Percentiles rank a stretch among this genome's conserved stretches.
These are phyloP conservation scores for Leucopternis melanops DNA, from an alignment of 2,113 vertebrate species.

Conservation along the genomic window DNA sequence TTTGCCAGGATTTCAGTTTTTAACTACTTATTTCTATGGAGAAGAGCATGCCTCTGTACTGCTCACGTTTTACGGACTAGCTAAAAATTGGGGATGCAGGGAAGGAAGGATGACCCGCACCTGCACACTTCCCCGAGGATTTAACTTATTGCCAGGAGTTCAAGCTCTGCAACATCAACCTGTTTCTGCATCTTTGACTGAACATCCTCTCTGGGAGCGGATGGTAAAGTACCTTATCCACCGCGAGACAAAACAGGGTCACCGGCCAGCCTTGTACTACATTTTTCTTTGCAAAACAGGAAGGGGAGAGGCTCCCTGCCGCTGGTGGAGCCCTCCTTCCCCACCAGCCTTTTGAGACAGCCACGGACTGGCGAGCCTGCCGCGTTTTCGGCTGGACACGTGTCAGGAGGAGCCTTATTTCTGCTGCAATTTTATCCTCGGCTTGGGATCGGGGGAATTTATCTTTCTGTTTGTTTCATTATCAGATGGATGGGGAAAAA, in stretches of 20 bases:
- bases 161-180: neutral
- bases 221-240: neutral
- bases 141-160: conserved; percentile 19
- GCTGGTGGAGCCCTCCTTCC: neutral
- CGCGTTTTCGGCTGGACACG: neutral
- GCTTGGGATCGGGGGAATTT: conserved; percentile 14
- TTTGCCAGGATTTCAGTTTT: neutral
- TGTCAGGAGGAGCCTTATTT: neutral
- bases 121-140: neutral
- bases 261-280: neutral
- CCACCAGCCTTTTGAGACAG: neutral
- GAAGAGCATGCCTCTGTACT: neutral
- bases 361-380: neutral
- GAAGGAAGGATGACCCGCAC: neutral
- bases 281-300: conserved; percentile 44
- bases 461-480: neutral
- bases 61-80: neutral
- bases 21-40: neutral
- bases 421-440: neutral
- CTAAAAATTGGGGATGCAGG: neutral
- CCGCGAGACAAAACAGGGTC: neutral
- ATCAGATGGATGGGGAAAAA: neutral
- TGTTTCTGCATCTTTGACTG: neutral
- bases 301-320: conserved; percentile 23
- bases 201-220: neutral